A percentile compares a stretch with the other conserved stretches of the same genome.
These are phyloP conservation scores for Microtus richardsoni DNA, from an alignment of 2,113 vertebrate species.

Conservation along the genomic window DNA sequence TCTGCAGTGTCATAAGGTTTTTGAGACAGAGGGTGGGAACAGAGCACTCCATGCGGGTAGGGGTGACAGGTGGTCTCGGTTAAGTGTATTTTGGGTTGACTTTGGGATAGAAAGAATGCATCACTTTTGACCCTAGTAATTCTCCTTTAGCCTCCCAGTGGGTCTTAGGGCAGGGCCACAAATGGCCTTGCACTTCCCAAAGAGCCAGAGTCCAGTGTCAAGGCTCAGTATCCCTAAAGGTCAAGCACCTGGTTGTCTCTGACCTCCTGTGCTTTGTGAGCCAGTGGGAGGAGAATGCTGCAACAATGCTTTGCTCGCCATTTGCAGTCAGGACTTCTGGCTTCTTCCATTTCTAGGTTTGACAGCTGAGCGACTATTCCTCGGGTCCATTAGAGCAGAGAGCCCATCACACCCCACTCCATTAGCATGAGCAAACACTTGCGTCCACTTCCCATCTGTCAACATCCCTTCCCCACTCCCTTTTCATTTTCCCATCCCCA, in stretches of 20 bases:
- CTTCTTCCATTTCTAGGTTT: neutral
- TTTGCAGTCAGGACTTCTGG: neutral
- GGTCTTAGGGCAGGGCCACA: neutral
- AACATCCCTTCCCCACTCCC: neutral
- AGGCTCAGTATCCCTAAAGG: neutral
- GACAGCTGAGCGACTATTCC: neutral
- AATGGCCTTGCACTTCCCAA: neutral
- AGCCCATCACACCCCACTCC: neutral
- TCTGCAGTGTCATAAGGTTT: neutral
- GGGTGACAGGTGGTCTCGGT: accelerated
- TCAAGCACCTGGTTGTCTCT: neutral
- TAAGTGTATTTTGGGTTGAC: neutral
- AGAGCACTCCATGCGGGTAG: neutral
- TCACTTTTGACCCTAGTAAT: neutral
- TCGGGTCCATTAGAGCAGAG: neutral
- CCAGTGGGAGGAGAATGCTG: neutral
- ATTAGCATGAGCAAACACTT: constrained; percentile 38
- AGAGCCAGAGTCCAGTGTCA: neutral
- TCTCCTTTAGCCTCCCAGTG: neutral
- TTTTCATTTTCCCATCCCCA: constrained; percentile 60
- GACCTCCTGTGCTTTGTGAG: neutral
- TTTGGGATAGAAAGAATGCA: neutral
- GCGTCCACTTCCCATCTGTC: neutral
- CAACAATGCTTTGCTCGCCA: neutral
- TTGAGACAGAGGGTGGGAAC: too few species aligned